phyloP scores from a whole-genome alignment of 2,888 invertebrate genomes.

The Crossocerus cetratus region DNA sequence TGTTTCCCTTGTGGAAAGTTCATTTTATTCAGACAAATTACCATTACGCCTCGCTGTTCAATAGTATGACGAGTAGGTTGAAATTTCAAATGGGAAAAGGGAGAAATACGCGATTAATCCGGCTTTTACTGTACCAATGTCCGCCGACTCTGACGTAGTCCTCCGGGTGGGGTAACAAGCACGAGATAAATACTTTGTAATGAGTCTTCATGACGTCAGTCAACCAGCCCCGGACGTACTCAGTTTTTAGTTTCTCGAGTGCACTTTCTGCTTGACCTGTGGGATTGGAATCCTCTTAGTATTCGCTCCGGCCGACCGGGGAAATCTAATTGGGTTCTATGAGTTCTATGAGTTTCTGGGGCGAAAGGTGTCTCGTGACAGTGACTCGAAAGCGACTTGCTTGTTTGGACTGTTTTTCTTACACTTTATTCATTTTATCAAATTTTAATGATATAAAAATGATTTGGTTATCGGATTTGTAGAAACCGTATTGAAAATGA shows the following conservation, averaged over 20 bases:
- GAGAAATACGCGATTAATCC: no score
- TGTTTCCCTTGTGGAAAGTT: conserved; percentile 82
- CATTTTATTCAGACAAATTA: no score
- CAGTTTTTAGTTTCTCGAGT: conserved; percentile 93
- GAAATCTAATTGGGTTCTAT: not conserved
- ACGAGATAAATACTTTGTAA: conserved; percentile 93
- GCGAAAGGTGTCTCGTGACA: not conserved
- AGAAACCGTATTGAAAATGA: no score
- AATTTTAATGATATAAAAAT: no score
- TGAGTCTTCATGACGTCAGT: conserved; percentile 89
- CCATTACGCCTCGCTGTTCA: no score
- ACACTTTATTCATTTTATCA: no score
- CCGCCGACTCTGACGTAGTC: conserved; percentile 97
- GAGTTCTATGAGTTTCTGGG: not conserved
- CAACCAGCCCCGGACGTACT: conserved; percentile 96
- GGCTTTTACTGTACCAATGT: conserved; percentile 83
- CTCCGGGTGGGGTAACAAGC: conserved; percentile 96
- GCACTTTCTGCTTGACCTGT: conserved; percentile 88
- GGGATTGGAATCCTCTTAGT: conserved; percentile 34
- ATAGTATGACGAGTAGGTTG: not conserved
- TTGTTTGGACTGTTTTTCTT: no score
- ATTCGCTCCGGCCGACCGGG: not conserved
- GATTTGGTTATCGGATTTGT: no score
- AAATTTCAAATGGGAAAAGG: not conserved
- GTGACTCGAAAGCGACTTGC: no score